Evolutionary conservation across 1,140 invertebrate species (phyloP), one percentile per base, ranked within the genome.

Genomic region (Polyergus mexicanus): DNA sequence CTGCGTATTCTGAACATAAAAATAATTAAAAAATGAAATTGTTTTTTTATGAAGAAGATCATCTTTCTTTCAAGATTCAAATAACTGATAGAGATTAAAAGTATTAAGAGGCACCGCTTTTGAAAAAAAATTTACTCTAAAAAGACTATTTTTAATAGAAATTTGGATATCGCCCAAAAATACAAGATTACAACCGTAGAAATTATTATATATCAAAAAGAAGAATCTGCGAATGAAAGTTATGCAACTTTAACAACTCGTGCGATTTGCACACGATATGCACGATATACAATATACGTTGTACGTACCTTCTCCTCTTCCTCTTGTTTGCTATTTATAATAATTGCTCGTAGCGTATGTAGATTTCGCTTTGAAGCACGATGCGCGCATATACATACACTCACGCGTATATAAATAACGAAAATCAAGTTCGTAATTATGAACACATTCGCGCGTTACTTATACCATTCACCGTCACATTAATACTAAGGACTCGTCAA

Each of bases 271-370:
- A 28, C 25, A 8, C 66, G 11, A 71, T 83, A 68, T n/a, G 7
- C 44, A 47, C 38, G n/a, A 47, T 25, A 44, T 62, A 74, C n/a
- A n/a, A n/a, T n/a, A n/a, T n/a, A 74, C 47, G 68, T 81, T 72
- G 51, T 22, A 81, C 69, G 35, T 35, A 72, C 35, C 56, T 72
- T 62, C 38, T n/a, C n/a, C n/a, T n/a, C n/a, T 38, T 81, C 41
- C 54, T 54, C 78, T 81, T 81, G 78, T 83, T 83, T 83, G 68
- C 78, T 74, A 83, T 83, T 83, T 68, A 83, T 83, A 83, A 83
- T 83, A 83, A 83, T 83, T 74, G 68, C 78, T 83, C 41, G 54
- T 62, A 83, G 78, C 78, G 78, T 62, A 83, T 83, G 68, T n/a
- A 74, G 68, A 83, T 83, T 83, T 35, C 78, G 44, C 38, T 60